A percentile compares a stretch with the other conserved stretches of the same genome.
Evolutionary conservation across 2,797 vertebrate species (phyloP).

Genomic region (Phylloscopus collybita): DNA sequence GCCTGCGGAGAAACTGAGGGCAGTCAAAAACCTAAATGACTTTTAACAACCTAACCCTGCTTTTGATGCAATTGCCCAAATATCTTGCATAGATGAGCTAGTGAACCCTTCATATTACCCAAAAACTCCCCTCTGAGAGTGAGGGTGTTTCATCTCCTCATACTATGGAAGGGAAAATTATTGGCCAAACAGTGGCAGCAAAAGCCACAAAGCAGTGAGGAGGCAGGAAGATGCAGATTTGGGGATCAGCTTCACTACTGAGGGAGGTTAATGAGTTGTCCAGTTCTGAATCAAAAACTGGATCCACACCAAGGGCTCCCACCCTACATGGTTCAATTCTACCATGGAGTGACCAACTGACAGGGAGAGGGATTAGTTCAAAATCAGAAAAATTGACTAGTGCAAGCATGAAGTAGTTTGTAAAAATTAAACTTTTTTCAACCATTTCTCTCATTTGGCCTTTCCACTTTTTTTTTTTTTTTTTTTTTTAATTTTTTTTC

Average conservation of each 20-base stretch:
- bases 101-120: background rate
- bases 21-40: background rate
- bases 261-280: background rate
- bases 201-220: background rate
- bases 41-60: background rate
- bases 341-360: background rate
- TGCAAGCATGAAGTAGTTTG: background rate
- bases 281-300: background rate
- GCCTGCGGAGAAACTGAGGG: background rate
- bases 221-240: background rate
- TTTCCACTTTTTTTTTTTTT: background rate
- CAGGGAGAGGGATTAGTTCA: background rate
- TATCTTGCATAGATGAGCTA: background rate
- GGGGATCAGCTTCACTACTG: background rate
- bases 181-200: background rate
- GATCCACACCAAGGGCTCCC: rapidly evolving
- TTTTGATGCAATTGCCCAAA: background rate
- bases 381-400: background rate
- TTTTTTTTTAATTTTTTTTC: background rate
- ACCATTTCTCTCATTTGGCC: background rate
- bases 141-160: background rate
- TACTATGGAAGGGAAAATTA: background rate
- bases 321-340: background rate
- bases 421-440: background rate
- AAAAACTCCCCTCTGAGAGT: background rate